Evolutionary conservation across 2,113 vertebrate genomes (phyloP).

Genomic region (Balaenoptera acutorostrata): DNA sequence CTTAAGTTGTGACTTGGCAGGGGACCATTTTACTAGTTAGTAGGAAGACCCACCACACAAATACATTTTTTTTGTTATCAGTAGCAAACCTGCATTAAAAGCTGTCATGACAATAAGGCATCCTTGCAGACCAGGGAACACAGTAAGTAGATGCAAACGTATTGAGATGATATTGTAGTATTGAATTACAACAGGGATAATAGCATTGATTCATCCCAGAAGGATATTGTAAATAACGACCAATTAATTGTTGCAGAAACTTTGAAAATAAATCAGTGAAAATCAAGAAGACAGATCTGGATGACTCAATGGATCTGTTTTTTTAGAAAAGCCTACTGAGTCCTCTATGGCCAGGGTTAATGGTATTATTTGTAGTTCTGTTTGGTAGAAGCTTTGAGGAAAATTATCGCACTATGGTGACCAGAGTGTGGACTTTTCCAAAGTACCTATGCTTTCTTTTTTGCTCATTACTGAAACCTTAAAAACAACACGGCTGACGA

Average conservation of each 20-base stretch:
- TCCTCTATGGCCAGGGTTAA: background rate
- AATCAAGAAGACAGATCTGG: background rate
- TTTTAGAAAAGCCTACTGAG: background rate
- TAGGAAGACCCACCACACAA: background rate
- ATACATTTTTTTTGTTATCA: background rate
- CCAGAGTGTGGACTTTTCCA: background rate
- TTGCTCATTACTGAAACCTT: background rate
- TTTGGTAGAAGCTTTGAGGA: background rate
- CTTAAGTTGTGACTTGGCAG: background rate
- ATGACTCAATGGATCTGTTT: background rate
- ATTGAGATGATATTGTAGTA: background rate
- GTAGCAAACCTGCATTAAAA: background rate
- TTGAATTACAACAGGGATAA: background rate
- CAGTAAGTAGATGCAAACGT: background rate
- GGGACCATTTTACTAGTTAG: background rate
- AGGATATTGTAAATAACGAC: slow-evolving; percentile 18
- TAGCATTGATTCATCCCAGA: background rate
- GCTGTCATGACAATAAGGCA: background rate
- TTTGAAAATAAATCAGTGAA: slow-evolving; percentile 30
- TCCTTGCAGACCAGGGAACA: background rate
- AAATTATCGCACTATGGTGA: background rate
- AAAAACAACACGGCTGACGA: background rate
- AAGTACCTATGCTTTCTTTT: background rate
- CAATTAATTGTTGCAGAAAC: slow-evolving; percentile 47
- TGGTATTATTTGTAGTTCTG: background rate